phyloP scores from a whole-genome alignment of 1,140 invertebrate species.

The Aphidius ervi region DNA sequence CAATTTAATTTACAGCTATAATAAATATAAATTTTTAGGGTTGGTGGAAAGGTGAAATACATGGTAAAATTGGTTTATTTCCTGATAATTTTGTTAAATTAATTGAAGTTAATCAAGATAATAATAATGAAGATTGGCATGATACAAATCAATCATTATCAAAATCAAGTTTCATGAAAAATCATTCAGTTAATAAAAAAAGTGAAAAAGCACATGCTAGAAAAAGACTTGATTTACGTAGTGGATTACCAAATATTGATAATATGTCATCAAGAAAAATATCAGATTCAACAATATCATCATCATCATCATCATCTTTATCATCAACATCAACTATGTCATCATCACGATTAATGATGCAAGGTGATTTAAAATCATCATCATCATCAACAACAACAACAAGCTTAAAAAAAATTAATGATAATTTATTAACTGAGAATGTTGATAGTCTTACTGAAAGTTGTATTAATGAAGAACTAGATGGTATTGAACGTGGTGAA shows the following conservation, averaged over 20 bases:
- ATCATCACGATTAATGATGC: constrained; percentile 25
- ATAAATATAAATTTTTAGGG: constrained; percentile 49
- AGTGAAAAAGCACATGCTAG: constrained; percentile 40
- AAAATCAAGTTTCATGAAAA: constrained; percentile 26
- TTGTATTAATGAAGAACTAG: constrained; percentile 53
- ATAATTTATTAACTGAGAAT: constrained; percentile 34
- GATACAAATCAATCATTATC: constrained; percentile 27
- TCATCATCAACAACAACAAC: constrained; percentile 38
- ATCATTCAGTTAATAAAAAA: constrained; percentile 31
- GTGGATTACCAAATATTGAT: background rate
- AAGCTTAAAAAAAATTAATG: constrained; percentile 41
- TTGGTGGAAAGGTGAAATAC: constrained; percentile 95
- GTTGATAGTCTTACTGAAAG: constrained; percentile 33
- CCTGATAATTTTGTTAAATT: constrained; percentile 94
- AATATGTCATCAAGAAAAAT: constrained; percentile 4
- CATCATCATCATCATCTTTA: constrained; percentile 14
- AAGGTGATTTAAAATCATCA: constrained; percentile 37
- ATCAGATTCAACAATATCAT: background rate
- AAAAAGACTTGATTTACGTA: constrained; percentile 38
- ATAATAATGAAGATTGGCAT: constrained; percentile 36
- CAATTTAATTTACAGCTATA: background rate
- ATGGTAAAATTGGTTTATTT: constrained; percentile 86
- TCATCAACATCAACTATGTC: constrained; percentile 21
- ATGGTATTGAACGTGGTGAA: constrained; percentile 56
- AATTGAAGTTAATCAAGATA: constrained; percentile 40